A percentile compares a stretch with the other conserved stretches of the same genome.
Conservation (phyloP, 1,140 invertebrate genomes). For the Leguminivora glycinivorella region DNA sequence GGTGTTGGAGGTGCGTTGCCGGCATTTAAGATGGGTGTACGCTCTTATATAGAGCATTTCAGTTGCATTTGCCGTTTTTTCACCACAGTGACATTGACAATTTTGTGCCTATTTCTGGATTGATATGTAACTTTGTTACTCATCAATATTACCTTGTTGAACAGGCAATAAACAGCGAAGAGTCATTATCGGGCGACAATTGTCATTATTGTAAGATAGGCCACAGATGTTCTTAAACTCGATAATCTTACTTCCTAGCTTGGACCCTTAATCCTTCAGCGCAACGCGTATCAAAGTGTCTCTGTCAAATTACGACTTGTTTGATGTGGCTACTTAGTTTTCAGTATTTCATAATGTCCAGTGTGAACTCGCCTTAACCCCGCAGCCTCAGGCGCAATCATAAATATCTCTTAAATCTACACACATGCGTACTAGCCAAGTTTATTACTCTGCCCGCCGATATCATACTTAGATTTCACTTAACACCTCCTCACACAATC, state of each 20-base stretch:
- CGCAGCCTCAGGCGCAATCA: constrained; percentile 20
- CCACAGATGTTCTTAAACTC: no score
- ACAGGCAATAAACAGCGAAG: no score
- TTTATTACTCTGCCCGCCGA: constrained; percentile 60
- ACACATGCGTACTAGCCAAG: constrained; percentile 48
- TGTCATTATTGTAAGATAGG: no score
- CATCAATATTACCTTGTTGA: no score
- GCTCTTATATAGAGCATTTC: no score
- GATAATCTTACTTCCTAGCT: not conserved
- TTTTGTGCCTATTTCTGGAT: no score
- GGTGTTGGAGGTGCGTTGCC: no score
- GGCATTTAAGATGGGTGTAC: no score
- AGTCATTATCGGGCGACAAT: no score
- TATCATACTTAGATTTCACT: constrained; percentile 65
- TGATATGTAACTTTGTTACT: no score
- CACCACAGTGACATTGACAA: no score
- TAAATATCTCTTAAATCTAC: constrained; percentile 55
- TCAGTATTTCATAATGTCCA: constrained; percentile 4
- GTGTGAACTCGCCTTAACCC: constrained; percentile 5
- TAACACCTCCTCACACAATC: constrained; percentile 32
- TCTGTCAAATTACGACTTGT: not conserved
- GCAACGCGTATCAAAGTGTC: not conserved
- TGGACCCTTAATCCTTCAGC: not conserved
- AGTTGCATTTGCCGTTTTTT: no score
- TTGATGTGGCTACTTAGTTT: not conserved